Evolutionary conservation across 1,140 invertebrate species (phyloP).

Genomic region (Radopholus similis): DNA sequence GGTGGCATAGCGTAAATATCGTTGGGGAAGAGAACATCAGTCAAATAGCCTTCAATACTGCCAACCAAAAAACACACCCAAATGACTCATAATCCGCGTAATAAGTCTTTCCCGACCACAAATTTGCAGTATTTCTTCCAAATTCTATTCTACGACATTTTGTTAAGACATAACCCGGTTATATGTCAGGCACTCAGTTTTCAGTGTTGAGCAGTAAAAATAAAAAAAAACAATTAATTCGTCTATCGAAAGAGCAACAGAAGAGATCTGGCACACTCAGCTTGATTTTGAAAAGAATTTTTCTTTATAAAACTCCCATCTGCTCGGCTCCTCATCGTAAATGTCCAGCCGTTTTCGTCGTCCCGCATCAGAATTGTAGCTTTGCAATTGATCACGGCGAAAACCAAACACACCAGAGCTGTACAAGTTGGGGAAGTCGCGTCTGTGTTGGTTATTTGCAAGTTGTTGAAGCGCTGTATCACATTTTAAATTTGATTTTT

Average conservation of each 20-base stretch:
- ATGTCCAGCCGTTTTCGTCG: conserved; percentile 1
- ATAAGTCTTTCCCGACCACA: too few species aligned
- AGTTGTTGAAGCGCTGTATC: conserved; percentile 9
- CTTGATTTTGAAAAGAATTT: not conserved
- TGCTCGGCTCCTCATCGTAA: not conserved
- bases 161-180: too few species aligned
- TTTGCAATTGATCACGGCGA: conserved; percentile 4
- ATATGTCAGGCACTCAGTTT: too few species aligned
- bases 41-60: not conserved
- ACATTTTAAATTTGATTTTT: not conserved
- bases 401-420: not conserved
- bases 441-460: not conserved
- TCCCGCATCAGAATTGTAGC: conserved; percentile 8
- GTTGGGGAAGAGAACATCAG: not conserved
- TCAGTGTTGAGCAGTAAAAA: not conserved
- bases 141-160: too few species aligned
- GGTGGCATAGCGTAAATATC: conserved; percentile 9
- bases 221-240: not conserved
- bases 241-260: not conserved
- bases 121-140: not conserved
- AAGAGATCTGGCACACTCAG: not conserved
- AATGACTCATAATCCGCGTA: too few species aligned
- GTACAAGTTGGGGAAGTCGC: conserved; percentile 2
- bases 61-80: not conserved
- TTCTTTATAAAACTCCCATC: not conserved